Percentiles rank a stretch among this genome's conserved stretches.
These are phyloP conservation scores for Aporophyla nigra DNA, from an alignment of 2,888 invertebrate species.

Conservation along the genomic window DNA sequence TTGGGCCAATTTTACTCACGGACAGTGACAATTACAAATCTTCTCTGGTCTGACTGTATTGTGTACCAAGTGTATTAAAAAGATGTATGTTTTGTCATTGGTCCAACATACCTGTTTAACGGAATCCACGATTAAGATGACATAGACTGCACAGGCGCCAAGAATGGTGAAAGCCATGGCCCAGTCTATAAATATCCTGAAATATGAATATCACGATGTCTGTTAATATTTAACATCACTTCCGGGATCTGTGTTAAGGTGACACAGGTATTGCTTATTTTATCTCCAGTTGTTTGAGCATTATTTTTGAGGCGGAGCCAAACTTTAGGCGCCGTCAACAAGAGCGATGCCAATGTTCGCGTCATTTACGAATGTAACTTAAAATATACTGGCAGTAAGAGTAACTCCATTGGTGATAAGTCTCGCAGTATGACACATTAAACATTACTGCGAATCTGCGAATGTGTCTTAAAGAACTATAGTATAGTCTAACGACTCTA, in stretches of 20 bases:
- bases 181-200: conserved; percentile 93
- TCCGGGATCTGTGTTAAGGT: conserved; percentile 14
- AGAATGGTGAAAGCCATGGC: conserved; percentile 94
- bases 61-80: conserved; percentile 30
- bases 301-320: conserved; percentile 36
- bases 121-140: conserved; percentile 93
- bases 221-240: conserved; percentile 32
- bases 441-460: not conserved
- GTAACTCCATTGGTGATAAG: not conserved
- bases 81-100: conserved; percentile 62
- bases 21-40: conserved; percentile 19
- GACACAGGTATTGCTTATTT: conserved; percentile 16
- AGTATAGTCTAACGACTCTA: not conserved
- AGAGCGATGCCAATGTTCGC: conserved; percentile 20
- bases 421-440: not conserved
- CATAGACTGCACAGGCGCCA: conserved; percentile 94
- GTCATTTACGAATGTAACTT: conserved; percentile 19
- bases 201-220: conserved; percentile 68
- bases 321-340: conserved; percentile 35
- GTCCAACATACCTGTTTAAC: conserved; percentile 92
- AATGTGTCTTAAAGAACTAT: not conserved
- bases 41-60: conserved; percentile 7
- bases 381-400: conserved; percentile 1
- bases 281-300: conserved; percentile 5
- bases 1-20: conserved; percentile 4